Base-by-base conservation (phyloP, 2,888 invertebrate genomes). In the Reticulitermes lucifugus region DNA sequence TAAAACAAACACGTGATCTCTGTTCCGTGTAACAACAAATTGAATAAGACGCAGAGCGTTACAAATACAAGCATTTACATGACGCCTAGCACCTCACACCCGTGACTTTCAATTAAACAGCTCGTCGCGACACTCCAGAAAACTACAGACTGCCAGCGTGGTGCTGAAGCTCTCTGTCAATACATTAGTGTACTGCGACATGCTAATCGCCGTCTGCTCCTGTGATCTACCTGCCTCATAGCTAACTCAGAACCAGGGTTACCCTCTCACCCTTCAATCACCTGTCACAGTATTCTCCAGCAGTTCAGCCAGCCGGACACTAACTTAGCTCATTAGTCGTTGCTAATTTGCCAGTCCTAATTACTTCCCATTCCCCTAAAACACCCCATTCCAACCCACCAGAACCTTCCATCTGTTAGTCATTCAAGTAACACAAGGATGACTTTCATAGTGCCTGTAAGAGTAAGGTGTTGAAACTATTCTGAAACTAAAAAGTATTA, bases 261-360 rank as follows among this genome's bases (percentile, higher is more conserved):
- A n/a, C 1, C 7, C 25, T 6, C 65, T 65, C 9, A 6, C 25
- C 25, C n/a, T n/a, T 25, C 65, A 9, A 4, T 35, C 73, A 73
- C 73, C 41, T 35, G 70, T 5, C 25, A 25, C 65, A 0, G n/a
- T 25, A 6, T n/a, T 25, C n/a, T n/a, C 65, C 65, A 25, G 25
- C 65, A 65, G 22, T 29, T 29, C 73, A 73, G 21, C 22, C 73
- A 73, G 73, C 73, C 73, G 41, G 73, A 41, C 73, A 73, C 35
- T 73, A 73, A 73, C 73, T 73, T 73, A 73, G 14, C 29, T 73
- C 73, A 73, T 73, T 73, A 73, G 73, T 73, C 73, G 35, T 73
- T 73, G 73, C 73, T 73, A 73, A 73, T 73, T 73, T 73, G 73
- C 73, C 35, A 73, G 41, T 73, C 73, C 73, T 73, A 73, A 73